Base-by-base conservation (phyloP, 2,113 vertebrate species). In the Cricetomys ansorgei region DNA sequence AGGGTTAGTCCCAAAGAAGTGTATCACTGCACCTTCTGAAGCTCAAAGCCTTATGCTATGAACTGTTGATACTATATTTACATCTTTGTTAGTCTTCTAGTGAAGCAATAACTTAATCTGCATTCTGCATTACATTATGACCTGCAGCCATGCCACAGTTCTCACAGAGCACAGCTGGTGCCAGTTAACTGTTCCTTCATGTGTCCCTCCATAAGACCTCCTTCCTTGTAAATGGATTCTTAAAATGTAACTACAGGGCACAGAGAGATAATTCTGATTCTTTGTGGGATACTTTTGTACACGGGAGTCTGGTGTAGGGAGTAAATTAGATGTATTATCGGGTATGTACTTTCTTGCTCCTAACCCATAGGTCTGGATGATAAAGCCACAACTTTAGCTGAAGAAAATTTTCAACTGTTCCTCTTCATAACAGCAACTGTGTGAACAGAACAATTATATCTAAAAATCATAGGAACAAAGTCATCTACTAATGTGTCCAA, bases 341-440 rank as follows among this genome's bases (percentile, higher is more conserved):
- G 34, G 29, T 89, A 3, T 67, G 34, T 93, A 21, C 29, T 31
- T 69, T 84, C 43, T 92, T 90, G 75, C 57, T 89, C 34, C 62
- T 31, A 88, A 0, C 19, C 72, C 5, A 86, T 31, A 87, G n/a
- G 76, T 92, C 7, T 65, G 89, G 55, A 48, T 93, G 37, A 80
- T 79, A 93, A 76, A 86, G 65, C 37, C 29, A 64, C 21, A 69
- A 21, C 31, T 65, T 75, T 67, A 92, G 17, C 69, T 50, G 75
- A 62, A 90, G 80, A 95, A 59, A 89, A 93, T 86, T 95, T 91
- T 93, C 11, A 50, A 27, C 23, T 96, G 65, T 3, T 40, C 3
- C 17, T 31, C 15, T 73, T 87, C 29, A 45, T 40, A 73, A 37
- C 21, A 55, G 53, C 50, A 48, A 88, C 72, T 86, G 1, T 94